Percentiles rank a stretch among this genome's conserved stretches.
These are phyloP conservation scores for Loxodonta africana DNA, from an alignment of 2,113 vertebrate species.

Conservation along the genomic window DNA sequence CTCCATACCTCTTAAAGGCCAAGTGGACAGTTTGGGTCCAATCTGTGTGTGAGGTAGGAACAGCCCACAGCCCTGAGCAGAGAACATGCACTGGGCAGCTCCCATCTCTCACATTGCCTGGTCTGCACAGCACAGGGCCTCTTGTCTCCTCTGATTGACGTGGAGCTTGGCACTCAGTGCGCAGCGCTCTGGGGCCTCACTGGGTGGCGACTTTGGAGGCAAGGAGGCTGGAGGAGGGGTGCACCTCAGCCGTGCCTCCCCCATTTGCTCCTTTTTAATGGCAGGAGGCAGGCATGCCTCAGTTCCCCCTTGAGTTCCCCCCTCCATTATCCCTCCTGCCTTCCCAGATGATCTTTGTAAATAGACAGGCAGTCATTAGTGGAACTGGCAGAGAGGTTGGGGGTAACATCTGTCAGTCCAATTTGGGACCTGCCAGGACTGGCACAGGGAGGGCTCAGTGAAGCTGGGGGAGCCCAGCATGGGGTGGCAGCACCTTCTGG, in stretches of 20 bases:
- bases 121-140: rapidly evolving
- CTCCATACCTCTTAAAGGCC: neutral
- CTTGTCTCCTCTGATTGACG: neutral
- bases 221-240: neutral
- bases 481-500: neutral
- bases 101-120: neutral
- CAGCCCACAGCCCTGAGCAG: neutral
- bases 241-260: rapidly evolving
- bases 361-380: neutral
- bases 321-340: neutral
- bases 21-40: neutral
- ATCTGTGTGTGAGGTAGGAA: neutral
- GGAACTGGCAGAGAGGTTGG: conserved; percentile 30
- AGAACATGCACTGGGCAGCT: neutral
- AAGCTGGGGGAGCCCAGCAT: neutral
- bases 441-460: rapidly evolving
- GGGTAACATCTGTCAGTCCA: conserved; percentile 54
- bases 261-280: rapidly evolving
- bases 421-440: neutral
- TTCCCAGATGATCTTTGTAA: neutral
- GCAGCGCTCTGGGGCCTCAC: neutral
- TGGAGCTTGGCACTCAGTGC: neutral
- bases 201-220: neutral
- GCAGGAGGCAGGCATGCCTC: rapidly evolving
- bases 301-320: neutral